Conservation (phyloP, 2,113 vertebrate genomes). For the pig (Sus scrofa) region DNA sequence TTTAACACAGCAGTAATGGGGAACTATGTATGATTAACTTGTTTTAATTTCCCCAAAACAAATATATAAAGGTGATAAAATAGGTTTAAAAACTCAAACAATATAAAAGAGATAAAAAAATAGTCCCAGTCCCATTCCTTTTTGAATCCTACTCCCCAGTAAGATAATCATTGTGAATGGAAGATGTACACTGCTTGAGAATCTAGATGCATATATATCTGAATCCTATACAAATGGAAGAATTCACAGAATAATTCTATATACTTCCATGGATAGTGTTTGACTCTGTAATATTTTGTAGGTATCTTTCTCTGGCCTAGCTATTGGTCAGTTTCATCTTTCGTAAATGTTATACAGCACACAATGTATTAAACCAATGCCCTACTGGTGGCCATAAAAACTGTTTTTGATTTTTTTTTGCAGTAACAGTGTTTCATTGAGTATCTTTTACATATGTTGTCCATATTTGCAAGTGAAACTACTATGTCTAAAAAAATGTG, state of each 20-base stretch:
- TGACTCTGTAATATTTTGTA: background rate
- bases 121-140: background rate
- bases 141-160: background rate
- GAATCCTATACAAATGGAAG: background rate
- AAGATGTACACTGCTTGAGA: background rate
- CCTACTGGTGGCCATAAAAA: background rate
- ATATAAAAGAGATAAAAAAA: background rate
- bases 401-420: background rate
- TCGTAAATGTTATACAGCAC: background rate
- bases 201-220: background rate
- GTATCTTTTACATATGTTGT: constrained; percentile 10
- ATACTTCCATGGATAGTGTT: background rate
- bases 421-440: background rate
- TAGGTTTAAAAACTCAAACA: constrained; percentile 9
- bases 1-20: background rate
- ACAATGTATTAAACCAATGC: background rate
- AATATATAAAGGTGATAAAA: background rate
- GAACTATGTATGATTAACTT: background rate
- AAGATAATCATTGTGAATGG: background rate
- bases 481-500: background rate
- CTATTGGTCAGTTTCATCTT: constrained; percentile 2
- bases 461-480: background rate
- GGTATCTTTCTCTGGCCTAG: background rate
- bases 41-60: constrained; percentile 44
- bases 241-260: background rate